These are phyloP conservation scores for Microctenopoma lineatum DNA, from an alignment of 2,797 vertebrate genomes.

Conservation along the genomic window DNA sequence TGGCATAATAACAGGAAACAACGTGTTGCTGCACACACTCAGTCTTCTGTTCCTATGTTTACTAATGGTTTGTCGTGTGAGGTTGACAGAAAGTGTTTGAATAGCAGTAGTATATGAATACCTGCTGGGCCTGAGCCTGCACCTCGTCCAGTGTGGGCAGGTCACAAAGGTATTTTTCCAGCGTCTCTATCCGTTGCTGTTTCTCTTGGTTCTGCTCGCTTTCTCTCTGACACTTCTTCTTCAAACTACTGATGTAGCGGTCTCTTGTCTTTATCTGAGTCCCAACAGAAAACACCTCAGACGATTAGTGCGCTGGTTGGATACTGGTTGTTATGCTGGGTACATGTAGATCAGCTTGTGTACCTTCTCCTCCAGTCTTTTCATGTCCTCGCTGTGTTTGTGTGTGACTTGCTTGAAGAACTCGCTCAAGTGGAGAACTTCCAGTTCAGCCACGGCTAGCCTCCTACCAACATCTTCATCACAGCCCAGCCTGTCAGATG, in stretches of 20 bases:
- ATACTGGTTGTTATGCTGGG: too few species aligned
- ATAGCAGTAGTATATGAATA: slow-evolving; percentile 54
- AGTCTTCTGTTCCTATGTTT: too few species aligned
- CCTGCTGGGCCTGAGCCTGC: slow-evolving; percentile 90
- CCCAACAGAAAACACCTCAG: background rate
- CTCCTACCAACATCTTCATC: slow-evolving; percentile 88
- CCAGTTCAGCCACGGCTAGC: slow-evolving; percentile 85
- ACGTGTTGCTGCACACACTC: background rate
- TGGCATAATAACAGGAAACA: too few species aligned
- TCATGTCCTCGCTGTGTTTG: slow-evolving; percentile 91
- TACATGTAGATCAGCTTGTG: background rate
- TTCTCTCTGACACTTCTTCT: slow-evolving; percentile 94
- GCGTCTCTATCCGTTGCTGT: slow-evolving; percentile 93
- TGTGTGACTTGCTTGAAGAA: slow-evolving; percentile 89
- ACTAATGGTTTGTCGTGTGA: too few species aligned
- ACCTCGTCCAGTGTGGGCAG: slow-evolving; percentile 93
- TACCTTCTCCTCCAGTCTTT: slow-evolving; percentile 96
- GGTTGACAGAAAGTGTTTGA: too few species aligned
- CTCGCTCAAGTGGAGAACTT: slow-evolving; percentile 88
- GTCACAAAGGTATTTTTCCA: slow-evolving; percentile 96
- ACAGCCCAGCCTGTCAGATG: slow-evolving; percentile 76
- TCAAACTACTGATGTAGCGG: slow-evolving; percentile 93
- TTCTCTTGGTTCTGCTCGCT: slow-evolving; percentile 93
- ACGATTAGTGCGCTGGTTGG: background rate
- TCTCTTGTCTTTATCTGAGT: slow-evolving; percentile 93